Percentiles rank a stretch among this genome's conserved stretches.
Evolutionary conservation across 2,797 vertebrate species (phyloP).

Genomic region (Periophthalmus magnuspinnatus): DNA sequence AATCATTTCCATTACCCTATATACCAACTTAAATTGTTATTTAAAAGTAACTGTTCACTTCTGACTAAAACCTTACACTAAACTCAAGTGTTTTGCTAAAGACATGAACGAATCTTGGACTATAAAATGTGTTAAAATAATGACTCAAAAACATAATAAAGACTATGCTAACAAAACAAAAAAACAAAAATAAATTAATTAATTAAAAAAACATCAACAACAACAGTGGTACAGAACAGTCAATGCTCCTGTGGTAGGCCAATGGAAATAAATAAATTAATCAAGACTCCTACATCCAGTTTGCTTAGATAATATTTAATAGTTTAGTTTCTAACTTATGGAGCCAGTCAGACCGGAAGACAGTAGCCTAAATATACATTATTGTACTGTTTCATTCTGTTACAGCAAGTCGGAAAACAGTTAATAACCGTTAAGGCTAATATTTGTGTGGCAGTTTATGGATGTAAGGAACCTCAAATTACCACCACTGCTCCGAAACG

Average conservation of each 20-base stretch:
- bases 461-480: slow-evolving; percentile 10
- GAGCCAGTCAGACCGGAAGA: background rate
- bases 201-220: too few species aligned
- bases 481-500: slow-evolving; percentile 24
- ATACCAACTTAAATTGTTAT: too few species aligned
- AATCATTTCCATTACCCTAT: too few species aligned
- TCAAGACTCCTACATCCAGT: background rate
- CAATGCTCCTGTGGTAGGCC: background rate
- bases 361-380: background rate
- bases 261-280: background rate
- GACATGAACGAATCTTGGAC: background rate
- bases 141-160: background rate
- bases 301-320: background rate
- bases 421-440: background rate
- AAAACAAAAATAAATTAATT: too few species aligned
- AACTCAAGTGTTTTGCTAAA: background rate
- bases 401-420: background rate
- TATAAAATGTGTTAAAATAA: background rate
- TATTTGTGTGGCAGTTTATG: slow-evolving; percentile 9
- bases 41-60: too few species aligned
- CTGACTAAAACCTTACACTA: too few species aligned
- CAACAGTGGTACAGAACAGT: background rate
- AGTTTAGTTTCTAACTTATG: background rate
- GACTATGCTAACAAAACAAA: too few species aligned
- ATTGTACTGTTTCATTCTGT: background rate